These are phyloP conservation scores for Diarsia mendica DNA, from an alignment of 2,888 invertebrate species.

Conservation along the genomic window DNA sequence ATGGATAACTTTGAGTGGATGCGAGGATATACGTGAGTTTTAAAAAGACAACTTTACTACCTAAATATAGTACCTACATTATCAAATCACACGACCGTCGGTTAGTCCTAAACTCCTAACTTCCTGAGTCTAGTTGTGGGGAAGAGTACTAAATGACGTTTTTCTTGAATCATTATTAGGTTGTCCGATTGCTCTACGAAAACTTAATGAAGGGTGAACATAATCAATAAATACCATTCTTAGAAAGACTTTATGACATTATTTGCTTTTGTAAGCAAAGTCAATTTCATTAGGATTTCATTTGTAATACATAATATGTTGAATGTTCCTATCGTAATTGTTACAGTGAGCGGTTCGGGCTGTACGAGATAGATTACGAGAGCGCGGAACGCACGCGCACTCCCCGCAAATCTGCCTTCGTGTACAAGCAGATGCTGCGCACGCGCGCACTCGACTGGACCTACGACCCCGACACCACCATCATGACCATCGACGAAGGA, in stretches of 20 bases:
- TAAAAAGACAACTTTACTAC: neutral
- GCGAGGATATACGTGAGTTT: slow-evolving; percentile 84
- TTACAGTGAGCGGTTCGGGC: slow-evolving; percentile 72
- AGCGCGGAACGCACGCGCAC: slow-evolving; percentile 70
- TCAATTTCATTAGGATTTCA: neutral
- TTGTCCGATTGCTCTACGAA: neutral
- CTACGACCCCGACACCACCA: slow-evolving; percentile 67
- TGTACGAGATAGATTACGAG: slow-evolving; percentile 76
- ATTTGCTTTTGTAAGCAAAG: neutral
- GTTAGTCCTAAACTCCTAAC: neutral
- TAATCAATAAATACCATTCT: neutral
- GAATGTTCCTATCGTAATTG: neutral
- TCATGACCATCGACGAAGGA: slow-evolving; percentile 73
- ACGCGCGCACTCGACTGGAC: slow-evolving; percentile 66
- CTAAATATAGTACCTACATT: neutral
- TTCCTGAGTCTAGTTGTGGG: neutral
- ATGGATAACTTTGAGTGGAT: slow-evolving; percentile 91
- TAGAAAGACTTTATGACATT: neutral
- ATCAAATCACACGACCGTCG: neutral
- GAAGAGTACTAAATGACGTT: neutral
- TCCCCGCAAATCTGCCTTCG: slow-evolving; percentile 75
- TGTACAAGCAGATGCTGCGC: slow-evolving; percentile 72
- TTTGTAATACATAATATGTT: neutral
- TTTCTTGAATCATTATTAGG: neutral
- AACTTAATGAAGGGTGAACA: neutral